A percentile compares a stretch with the other conserved stretches of the same genome.
These are phyloP conservation scores for Orientallactaga sibirica DNA, from an alignment of 2,797 vertebrate species.

Conservation along the genomic window DNA sequence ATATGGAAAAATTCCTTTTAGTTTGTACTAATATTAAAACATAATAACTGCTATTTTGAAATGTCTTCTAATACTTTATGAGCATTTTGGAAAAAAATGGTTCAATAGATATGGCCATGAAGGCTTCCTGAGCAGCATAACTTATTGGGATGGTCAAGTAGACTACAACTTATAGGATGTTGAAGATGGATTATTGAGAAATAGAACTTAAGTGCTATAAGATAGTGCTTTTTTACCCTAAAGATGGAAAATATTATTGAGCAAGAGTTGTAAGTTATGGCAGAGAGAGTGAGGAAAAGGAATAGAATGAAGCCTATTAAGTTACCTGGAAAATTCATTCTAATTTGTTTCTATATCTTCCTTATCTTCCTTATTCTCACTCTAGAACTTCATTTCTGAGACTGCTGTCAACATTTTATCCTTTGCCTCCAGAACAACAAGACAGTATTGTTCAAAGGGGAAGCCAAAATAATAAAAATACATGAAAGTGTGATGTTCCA, in stretches of 20 bases:
- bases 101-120: slow-evolving; percentile 53
- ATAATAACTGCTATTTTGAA: slow-evolving; percentile 66
- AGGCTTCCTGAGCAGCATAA: slow-evolving; percentile 49
- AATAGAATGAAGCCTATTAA: slow-evolving; percentile 30
- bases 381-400: slow-evolving; percentile 46
- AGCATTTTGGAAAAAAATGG: slow-evolving; percentile 52
- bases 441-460: slow-evolving; percentile 32
- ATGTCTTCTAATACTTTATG: slow-evolving; percentile 56
- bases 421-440: slow-evolving; percentile 42
- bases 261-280: not conserved
- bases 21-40: slow-evolving; percentile 69
- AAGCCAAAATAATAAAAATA: not conserved
- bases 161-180: not conserved
- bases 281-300: not conserved
- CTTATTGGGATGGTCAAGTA: slow-evolving; percentile 27
- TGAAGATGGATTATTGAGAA: slow-evolving; percentile 39
- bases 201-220: slow-evolving; percentile 26
- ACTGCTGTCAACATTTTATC: slow-evolving; percentile 53
- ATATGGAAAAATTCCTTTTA: slow-evolving; percentile 55
- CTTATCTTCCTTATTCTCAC: slow-evolving; percentile 46
- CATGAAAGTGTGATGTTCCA: not conserved
- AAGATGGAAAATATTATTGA: slow-evolving; percentile 45
- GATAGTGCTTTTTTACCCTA: not conserved
- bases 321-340: slow-evolving; percentile 52
- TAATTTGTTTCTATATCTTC: slow-evolving; percentile 37